Evolutionary conservation across 2,113 vertebrate species (phyloP).

Genomic region (Leptobrachium leishanense): DNA sequence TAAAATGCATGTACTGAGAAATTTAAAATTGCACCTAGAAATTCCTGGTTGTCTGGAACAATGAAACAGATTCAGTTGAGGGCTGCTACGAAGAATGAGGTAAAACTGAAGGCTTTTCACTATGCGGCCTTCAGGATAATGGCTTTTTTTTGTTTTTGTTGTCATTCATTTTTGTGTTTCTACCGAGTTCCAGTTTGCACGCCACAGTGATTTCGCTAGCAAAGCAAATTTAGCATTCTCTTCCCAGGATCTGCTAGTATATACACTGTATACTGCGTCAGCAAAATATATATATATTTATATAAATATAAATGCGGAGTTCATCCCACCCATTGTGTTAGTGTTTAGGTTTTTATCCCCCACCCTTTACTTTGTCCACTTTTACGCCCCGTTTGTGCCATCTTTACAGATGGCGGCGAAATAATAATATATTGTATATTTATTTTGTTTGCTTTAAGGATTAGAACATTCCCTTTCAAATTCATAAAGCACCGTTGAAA

Average conservation of each 20-base stretch:
- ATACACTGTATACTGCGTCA: slow-evolving; percentile 75
- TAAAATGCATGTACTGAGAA: too few relatives aligned
- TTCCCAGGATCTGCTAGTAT: slow-evolving; percentile 70
- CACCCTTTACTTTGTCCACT: slow-evolving; percentile 52
- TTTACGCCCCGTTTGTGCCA: slow-evolving; percentile 27
- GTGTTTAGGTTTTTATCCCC: slow-evolving; percentile 53
- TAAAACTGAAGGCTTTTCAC: slow-evolving; percentile 79
- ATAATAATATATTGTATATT: slow-evolving; percentile 35
- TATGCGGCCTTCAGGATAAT: slow-evolving; percentile 77
- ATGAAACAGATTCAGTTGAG: slow-evolving; percentile 53
- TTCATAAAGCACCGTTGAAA: slow-evolving; percentile 24
- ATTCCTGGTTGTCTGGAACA: neutral
- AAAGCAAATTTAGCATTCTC: slow-evolving; percentile 71
- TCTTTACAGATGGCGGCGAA: slow-evolving; percentile 49
- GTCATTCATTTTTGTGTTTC: slow-evolving; percentile 23
- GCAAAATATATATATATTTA: slow-evolving; percentile 76
- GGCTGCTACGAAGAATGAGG: slow-evolving; percentile 83
- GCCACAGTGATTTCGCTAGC: slow-evolving; percentile 81
- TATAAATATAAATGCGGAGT: slow-evolving; percentile 77
- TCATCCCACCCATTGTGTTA: slow-evolving; percentile 54
- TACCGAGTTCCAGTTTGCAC: slow-evolving; percentile 75
- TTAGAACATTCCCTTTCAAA: slow-evolving; percentile 19
- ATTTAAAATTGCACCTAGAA: too few relatives aligned
- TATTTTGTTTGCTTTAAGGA: slow-evolving; percentile 45
- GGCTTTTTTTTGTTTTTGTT: slow-evolving; percentile 68